Base-by-base conservation (phyloP, 1,140 invertebrate genomes). In the Archivesica marissinica region DNA sequence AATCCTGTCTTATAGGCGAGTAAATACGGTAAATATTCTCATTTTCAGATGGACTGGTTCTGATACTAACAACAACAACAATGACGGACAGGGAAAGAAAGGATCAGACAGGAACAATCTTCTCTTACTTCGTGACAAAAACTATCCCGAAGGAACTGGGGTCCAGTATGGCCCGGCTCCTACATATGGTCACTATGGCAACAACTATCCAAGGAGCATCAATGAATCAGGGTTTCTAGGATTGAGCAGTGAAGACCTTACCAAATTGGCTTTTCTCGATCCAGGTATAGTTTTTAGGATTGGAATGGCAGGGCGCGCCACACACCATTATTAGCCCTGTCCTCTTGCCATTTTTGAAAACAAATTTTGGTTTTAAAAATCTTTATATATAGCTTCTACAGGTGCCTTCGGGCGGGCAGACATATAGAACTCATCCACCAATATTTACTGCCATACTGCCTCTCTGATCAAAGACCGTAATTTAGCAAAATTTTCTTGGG, bases 31-130 rank as follows among this genome's bases (percentile, higher is more conserved):
- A n/a, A n/a, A n/a, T n/a, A n/a, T n/a, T n/a, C n/a, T n/a, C 2
- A 25, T 82, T 74, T 87, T 9, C 86, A 94, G 93, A 76, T 94
- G 93, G 93, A 94, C 92, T 66, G 93, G 93, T 25, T 93, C 93
- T 11, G 93, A 94, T 76, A 93, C 91, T 15, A 94, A 93, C 68
- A 90, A 90, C 23, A 50, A 76, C 11, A 92, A 91, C 68, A 93
- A 93, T 87, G 93, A 92, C 85, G 93, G 93, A 1, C 92, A 94
- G 85, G 93, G 93, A 13, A 84, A 87, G 28, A 89, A 91, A 38
- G 90, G 93, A 0, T 91, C 90, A 38, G 93, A 94, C 76, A 88
- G 93, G 7, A 92, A 90, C 72, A 94, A 94, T 86, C 85, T 92
- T 33, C 86, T 94, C 11, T 87, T 93, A n/a, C 88, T 93, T 52